phyloP scores from a whole-genome alignment of 2,113 vertebrate species.

The Piprites chloris region DNA sequence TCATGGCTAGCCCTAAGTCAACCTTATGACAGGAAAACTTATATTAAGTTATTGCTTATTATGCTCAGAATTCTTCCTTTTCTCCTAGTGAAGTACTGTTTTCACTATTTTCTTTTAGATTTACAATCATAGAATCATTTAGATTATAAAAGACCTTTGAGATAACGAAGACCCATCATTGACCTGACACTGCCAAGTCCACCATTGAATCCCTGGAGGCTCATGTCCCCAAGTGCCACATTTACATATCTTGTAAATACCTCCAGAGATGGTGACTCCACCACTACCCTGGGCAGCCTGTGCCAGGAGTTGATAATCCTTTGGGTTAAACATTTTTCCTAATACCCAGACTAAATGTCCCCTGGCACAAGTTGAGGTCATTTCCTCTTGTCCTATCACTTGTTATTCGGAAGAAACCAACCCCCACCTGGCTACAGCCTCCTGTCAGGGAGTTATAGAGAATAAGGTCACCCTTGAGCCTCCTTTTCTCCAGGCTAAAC shows the following conservation, averaged over 20 bases:
- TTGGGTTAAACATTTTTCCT: neutral
- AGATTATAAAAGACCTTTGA: neutral
- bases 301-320: neutral
- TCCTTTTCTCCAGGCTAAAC: neutral
- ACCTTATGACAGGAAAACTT: neutral
- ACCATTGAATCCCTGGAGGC: neutral
- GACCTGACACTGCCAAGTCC: neutral
- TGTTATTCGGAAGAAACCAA: fast-evolving
- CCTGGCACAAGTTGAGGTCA: neutral
- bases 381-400: neutral
- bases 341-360: neutral
- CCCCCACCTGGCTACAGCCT: neutral
- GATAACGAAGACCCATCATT: neutral
- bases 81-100: neutral
- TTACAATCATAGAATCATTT: neutral
- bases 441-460: neutral
- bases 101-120: neutral
- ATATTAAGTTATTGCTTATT: neutral
- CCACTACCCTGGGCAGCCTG: neutral
- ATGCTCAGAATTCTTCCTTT: neutral
- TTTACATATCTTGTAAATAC: neutral
- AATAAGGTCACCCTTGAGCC: too few relatives aligned
- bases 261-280: neutral
- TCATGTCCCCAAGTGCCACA: neutral
- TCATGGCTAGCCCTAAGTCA: slow-evolving; percentile 17